Base-by-base conservation (phyloP, 2,113 vertebrate species). In the Morone chrysops region DNA sequence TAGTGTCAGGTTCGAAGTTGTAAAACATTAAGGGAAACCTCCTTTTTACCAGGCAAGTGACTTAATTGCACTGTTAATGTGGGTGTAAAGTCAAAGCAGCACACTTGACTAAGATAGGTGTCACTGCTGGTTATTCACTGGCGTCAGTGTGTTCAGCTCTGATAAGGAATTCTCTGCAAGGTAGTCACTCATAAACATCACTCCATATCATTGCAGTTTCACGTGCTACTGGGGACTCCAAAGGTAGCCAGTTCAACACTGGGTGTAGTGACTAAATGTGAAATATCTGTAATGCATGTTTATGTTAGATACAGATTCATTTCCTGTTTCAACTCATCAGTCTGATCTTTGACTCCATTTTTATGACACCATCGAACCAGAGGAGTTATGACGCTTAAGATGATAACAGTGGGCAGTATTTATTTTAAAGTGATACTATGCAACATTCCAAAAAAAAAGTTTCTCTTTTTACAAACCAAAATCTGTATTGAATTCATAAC, bases 141-240 rank as follows among this genome's bases (percentile, higher is more conserved):
- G 66, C 60, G 66, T 73, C 89, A 74, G 60, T 40, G 17, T 31
- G 57, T 40, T 60, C 40, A 56, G 14, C 36, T 47, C 61, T 69
- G 78, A 90, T 89, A 86, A 85, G 54, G 50, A 70, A 68, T 2
- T 36, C 5, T 47, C 38, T 47, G 40, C 2, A 45, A 72, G 43
- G 43, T 5, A 54, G 45, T 36, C 38, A 71, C 10, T 56, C 3
- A 0, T 60, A 25, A 70, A 79, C 12, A 75, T 8, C 31, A 8
- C 31, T 31, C 31, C 20, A 75, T 5, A 13, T 22, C 53, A 36
- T 40, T 45, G 22, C 25, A 5, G 10, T 10, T 47, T 10, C 53
- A 45, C 3, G 6, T 51, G 63, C 75, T 74, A 13, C 73, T 41
- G 47, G 20, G 25, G 25, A 66, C 72, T 25, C 2, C 25, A 71